Evolutionary conservation across 2,113 vertebrate species (phyloP).

Genomic region (Halichoeres trimaculatus): DNA sequence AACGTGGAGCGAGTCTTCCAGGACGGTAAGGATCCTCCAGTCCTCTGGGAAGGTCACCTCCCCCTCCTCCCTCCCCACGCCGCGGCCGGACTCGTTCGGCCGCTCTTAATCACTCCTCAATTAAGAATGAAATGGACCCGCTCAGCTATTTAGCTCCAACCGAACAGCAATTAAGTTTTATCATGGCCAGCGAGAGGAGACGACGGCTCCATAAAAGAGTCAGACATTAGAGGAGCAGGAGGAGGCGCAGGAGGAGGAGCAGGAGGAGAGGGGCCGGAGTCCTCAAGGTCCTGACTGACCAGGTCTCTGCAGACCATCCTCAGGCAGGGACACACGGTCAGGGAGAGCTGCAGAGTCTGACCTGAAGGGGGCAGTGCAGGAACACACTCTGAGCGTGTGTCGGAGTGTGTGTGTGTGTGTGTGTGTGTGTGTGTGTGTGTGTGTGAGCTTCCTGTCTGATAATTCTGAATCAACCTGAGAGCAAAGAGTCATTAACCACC

Average conservation of each 20-base stretch:
- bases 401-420: too few species aligned
- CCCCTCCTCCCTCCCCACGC: background rate
- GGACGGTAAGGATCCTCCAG: constrained; percentile 85
- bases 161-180: constrained; percentile 72
- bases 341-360: background rate
- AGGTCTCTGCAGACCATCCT: too few species aligned
- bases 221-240: constrained; percentile 38
- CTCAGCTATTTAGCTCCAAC: constrained; percentile 65
- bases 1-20: constrained; percentile 99
- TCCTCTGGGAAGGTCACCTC: constrained; percentile 79
- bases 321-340: too few species aligned
- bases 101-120: constrained; percentile 76
- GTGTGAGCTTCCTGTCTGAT: too few species aligned
- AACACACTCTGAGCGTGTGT: background rate
- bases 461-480: background rate
- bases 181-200: constrained; percentile 37
- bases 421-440: too few species aligned
- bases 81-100: constrained; percentile 40
- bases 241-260: constrained; percentile 12
- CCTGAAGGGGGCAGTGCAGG: constrained; percentile 53
- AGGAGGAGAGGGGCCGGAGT: background rate
- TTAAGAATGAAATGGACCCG: constrained; percentile 76
- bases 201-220: constrained; percentile 42
- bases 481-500: background rate
- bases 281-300: too few species aligned